Conservation (phyloP, 2,797 vertebrate genomes). For the Phoeniculus purpureus region DNA sequence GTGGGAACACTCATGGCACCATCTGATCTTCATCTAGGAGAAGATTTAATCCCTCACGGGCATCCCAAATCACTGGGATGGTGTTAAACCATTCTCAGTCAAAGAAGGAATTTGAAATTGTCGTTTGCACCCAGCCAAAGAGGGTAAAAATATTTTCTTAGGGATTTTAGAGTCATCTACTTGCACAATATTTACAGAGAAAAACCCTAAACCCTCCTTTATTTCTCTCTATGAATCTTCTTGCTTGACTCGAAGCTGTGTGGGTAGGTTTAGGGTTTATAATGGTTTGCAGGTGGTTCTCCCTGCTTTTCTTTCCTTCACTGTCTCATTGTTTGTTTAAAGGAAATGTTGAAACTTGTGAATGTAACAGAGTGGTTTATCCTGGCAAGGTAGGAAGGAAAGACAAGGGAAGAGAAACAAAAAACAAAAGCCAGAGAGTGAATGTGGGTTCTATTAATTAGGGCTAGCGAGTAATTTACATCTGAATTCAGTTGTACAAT, state of each 20-base stretch:
- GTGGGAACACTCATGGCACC: background rate
- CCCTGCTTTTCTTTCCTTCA: conserved; percentile 64
- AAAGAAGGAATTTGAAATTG: background rate
- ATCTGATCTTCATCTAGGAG: background rate
- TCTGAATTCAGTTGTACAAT: conserved; percentile 20
- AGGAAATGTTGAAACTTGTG: conserved; percentile 61
- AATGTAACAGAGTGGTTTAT: conserved; percentile 61
- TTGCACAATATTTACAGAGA: background rate
- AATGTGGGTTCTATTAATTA: conserved; percentile 64
- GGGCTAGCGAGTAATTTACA: conserved; percentile 47
- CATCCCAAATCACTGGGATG: background rate
- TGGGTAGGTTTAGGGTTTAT: conserved; percentile 61
- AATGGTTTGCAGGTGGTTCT: conserved; percentile 74
- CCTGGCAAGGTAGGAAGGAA: conserved; percentile 64
- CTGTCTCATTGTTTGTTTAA: conserved; percentile 72
- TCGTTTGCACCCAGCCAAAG: background rate
- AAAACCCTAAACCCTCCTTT: background rate
- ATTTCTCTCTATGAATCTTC: conserved; percentile 46
- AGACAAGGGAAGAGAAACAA: conserved; percentile 47
- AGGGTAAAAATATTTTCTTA: background rate
- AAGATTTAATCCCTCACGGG: background rate
- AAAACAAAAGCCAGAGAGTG: background rate
- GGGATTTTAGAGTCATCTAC: background rate
- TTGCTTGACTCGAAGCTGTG: conserved; percentile 27
- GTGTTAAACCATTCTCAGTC: background rate